Evolutionary conservation across 2,888 invertebrate species (phyloP).

Genomic region (Netelia fuscicornis): DNA sequence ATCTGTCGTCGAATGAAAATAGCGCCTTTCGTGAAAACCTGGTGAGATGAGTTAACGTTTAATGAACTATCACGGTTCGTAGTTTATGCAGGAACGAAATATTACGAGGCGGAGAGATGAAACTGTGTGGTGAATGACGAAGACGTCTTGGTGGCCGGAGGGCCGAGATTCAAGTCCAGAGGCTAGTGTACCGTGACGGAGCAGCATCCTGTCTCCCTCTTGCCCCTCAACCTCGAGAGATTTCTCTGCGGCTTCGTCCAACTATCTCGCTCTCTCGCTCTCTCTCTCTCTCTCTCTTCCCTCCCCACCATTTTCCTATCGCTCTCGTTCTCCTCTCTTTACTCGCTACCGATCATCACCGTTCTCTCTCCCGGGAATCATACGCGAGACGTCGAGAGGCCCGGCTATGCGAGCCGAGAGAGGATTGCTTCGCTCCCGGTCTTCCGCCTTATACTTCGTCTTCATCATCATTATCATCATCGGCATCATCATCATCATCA

Average conservation of each 20-base stretch:
- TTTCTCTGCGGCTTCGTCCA: slow-evolving; percentile 58
- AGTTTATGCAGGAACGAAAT: slow-evolving; percentile 35
- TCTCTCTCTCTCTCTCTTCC: slow-evolving; percentile 11
- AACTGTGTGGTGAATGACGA: slow-evolving; percentile 60
- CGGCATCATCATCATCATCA: slow-evolving; percentile 55
- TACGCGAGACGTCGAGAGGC: slow-evolving; percentile 53
- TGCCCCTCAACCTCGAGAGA: slow-evolving; percentile 70
- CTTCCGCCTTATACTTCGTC: slow-evolving; percentile 71
- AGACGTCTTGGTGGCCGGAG: slow-evolving; percentile 67
- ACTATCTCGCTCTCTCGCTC: slow-evolving; percentile 36
- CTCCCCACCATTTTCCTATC: slow-evolving; percentile 1
- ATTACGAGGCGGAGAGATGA: slow-evolving; percentile 31
- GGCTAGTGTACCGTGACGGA: slow-evolving; percentile 78
- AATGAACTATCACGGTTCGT: slow-evolving; percentile 54
- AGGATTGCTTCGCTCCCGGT: slow-evolving; percentile 69
- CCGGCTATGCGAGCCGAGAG: slow-evolving; percentile 24
- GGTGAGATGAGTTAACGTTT: slow-evolving; percentile 15
- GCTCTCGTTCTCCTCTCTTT: slow-evolving; percentile 47
- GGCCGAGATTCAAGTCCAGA: slow-evolving; percentile 72
- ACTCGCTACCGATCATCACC: not conserved
- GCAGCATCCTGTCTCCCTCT: slow-evolving; percentile 81
- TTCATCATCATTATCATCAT: slow-evolving; percentile 68
- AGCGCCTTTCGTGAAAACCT: not conserved
- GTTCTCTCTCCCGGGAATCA: slow-evolving; percentile 53
- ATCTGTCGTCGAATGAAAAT: slow-evolving; percentile 6